Evolutionary conservation across 2,888 invertebrate species (phyloP), one percentile per base, ranked within the genome.

Genomic region (Andrena marginata): DNA sequence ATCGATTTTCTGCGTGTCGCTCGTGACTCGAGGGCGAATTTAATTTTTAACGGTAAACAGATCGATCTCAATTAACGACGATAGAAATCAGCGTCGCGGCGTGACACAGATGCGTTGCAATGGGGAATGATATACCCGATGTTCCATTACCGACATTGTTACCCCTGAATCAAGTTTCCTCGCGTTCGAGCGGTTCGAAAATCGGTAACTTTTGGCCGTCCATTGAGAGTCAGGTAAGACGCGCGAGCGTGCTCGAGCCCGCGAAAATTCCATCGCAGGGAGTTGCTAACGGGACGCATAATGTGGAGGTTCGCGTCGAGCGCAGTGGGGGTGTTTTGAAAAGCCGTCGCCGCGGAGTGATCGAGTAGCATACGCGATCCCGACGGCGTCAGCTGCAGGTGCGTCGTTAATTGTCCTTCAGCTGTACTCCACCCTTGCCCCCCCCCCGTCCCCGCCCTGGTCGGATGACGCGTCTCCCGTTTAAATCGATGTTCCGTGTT

Each of bases 391-490:
- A 80, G 62, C 20, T 68, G 68, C 84, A 84, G 83, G 56, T 84
- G 77, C 51, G 35, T 67, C 80, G 84, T 83, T 83, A 77, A 84
- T 84, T 77, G 84, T 83, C 80, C 84, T 71, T 84, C 67, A 29
- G 33, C 23, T 29, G 42, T 62, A 29, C 75, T 70, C 20, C 75
- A 51, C 49, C 83, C 75, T 75, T 59, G 54, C 42, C 26, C 33
- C 42, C 23, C 23, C 31, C 42, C 20, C 23, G 3, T 23, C 3
- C 23, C 4, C 26, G 26, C 23, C 8, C 23, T 4, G 23, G 29
- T n/a, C 67, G 54, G 67, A 70, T 60, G 63, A 74, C 68, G 33
- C 20, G 67, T 73, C 71, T 35, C 23, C 67, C 51, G 72, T 35
- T 69, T 69, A 65, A 68, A 84, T 82, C 84, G 78, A 78, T 69